A percentile compares a stretch with the other conserved stretches of the same genome.
phyloP scores from a whole-genome alignment of 2,888 invertebrate genomes.

The Tenodera sinensis region DNA sequence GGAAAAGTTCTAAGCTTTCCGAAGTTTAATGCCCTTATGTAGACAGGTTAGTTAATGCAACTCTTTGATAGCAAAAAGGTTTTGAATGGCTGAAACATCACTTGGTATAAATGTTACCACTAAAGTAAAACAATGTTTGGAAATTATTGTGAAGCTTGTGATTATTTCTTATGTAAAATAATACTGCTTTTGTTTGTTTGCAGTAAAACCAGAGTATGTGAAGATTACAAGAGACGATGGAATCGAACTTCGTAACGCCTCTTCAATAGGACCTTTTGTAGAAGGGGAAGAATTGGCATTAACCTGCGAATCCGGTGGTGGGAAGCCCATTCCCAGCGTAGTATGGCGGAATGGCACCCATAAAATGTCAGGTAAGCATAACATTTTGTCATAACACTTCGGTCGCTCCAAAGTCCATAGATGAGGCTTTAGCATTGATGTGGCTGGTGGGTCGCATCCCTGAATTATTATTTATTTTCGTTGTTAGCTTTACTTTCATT shows the following conservation, averaged over 20 bases:
- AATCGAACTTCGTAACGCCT: slow-evolving; percentile 58
- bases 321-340: slow-evolving; percentile 80
- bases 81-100: too few relatives aligned
- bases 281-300: slow-evolving; percentile 66
- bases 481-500: too few relatives aligned
- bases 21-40: too few relatives aligned
- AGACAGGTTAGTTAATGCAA: too few relatives aligned
- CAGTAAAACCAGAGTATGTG: slow-evolving; percentile 79
- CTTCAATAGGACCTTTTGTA: slow-evolving; percentile 64
- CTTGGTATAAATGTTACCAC: too few relatives aligned
- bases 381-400: not conserved
- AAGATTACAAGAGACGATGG: slow-evolving; percentile 65
- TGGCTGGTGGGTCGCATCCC: too few relatives aligned
- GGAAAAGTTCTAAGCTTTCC: too few relatives aligned
- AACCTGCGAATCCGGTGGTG: slow-evolving; percentile 71
- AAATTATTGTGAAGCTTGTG: too few relatives aligned
- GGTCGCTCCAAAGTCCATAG: not conserved
- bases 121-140: too few relatives aligned
- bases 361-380: slow-evolving; percentile 54
- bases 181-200: slow-evolving; percentile 39
- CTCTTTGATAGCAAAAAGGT: too few relatives aligned
- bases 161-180: not conserved
- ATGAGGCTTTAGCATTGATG: too few relatives aligned
- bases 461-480: too few relatives aligned
- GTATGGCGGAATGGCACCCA: slow-evolving; percentile 79